Base-by-base conservation (phyloP, 2,797 vertebrate genomes). In the Alosa sapidissima region DNA sequence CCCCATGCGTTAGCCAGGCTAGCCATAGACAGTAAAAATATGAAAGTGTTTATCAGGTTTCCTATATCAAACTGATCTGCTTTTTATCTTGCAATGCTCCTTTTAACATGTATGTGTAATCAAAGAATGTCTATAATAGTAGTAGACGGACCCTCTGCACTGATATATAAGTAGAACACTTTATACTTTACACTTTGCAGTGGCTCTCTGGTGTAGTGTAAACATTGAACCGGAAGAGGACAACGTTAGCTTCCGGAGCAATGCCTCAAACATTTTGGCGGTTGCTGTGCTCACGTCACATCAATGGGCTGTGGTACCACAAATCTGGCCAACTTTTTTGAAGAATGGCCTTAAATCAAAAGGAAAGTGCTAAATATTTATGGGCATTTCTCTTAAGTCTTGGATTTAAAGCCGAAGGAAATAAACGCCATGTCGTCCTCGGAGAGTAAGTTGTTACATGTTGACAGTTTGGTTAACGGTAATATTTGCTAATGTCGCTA, bases 361-460 rank as follows among this genome's bases (percentile, higher is more conserved):
- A 92, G 48, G 86, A 81, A 11, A 92, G 92, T 1, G 91, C 91
- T 21, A 92, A 88, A 84, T 94, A 96, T 81, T 87, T 98, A 1
- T 98, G 97, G 97, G 93, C 95, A 85, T 90, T 84, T 49, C 90
- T 98, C 1, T 91, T 93, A 72, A 95, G 94, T 0, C 89, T 98
- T 75, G 97, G 96, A 24, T 96, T 98, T 86, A 82, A 93, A 1
- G 90, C 93, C 0, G 89, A 91, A 0, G 82, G 55, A 0, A 58
- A 85, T 0, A 85, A 86, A 2, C 41, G 78, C 0, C 81, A 93
- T 5, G 91, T 90, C 13, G 93, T 87, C 1, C 85, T 96, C 0
- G 96, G 95, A 55, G 90, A 89, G 95, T 97, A 85, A 95, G 96
- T 93, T 21, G 24, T 6, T 45, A 24, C 41, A 9, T 19, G 28